phyloP scores from a whole-genome alignment of 2,113 vertebrate species.

The Ailurus styani region DNA sequence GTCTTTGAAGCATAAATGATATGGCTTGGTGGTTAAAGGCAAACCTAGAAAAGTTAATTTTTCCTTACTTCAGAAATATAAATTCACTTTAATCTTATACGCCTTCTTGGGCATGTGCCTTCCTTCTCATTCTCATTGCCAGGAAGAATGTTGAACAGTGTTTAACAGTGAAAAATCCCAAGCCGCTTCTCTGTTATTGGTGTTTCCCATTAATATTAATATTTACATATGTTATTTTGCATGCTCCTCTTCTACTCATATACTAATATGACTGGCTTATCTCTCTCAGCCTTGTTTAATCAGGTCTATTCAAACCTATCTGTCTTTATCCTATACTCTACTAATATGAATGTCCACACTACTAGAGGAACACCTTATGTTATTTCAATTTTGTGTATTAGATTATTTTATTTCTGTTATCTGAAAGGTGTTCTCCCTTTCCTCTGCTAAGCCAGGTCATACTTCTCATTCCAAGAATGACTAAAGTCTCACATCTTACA shows the following conservation, averaged over 20 bases:
- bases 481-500: not conserved
- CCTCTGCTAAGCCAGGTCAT: not conserved
- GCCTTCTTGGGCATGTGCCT: not conserved
- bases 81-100: not conserved
- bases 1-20: not conserved
- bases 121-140: not conserved
- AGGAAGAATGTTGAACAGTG: not conserved
- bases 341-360: not conserved
- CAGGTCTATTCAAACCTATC: not conserved
- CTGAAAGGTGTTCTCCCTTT: not conserved
- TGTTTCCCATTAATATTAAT: not conserved
- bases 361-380: not conserved
- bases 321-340: too few relatives aligned
- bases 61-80: not conserved
- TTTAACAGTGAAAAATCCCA: not conserved
- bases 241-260: not conserved
- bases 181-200: not conserved
- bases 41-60: not conserved
- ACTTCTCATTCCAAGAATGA: not conserved
- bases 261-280: not conserved
- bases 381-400: not conserved
- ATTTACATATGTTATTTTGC: not conserved
- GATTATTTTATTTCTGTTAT: not conserved
- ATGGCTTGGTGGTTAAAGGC: not conserved
- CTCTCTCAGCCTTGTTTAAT: not conserved